A percentile compares a stretch with the other conserved stretches of the same genome.
Evolutionary conservation across 2,113 vertebrate genomes (phyloP).

Genomic region (Brienomyrus brachyistius): DNA sequence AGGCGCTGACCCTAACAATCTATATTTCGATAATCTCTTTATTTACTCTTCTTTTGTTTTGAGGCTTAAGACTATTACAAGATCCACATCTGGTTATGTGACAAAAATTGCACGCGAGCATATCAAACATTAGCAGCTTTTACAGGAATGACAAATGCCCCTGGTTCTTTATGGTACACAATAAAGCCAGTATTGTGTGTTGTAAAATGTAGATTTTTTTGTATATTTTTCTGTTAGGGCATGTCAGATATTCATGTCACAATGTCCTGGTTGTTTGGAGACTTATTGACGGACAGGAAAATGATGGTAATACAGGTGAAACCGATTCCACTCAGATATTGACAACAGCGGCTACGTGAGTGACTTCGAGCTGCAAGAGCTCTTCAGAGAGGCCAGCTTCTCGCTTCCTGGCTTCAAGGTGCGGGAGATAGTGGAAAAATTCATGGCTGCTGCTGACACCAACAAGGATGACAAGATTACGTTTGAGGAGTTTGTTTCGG

Average conservation of each 20-base stretch:
- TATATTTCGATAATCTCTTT: background rate
- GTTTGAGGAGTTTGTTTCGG: conserved; percentile 92
- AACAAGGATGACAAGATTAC: conserved; percentile 91
- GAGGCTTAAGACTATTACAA: background rate
- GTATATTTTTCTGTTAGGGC: background rate
- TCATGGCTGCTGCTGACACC: conserved; percentile 73
- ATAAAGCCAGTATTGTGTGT: background rate
- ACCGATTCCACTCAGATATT: conserved; percentile 64
- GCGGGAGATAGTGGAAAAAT: conserved; percentile 82
- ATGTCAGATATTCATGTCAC: background rate
- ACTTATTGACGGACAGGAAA: background rate
- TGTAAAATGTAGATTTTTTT: background rate
- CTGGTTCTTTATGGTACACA: background rate
- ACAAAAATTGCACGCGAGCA: background rate
- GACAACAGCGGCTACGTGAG: conserved; percentile 93
- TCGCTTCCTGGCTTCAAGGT: conserved; percentile 88
- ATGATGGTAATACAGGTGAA: conserved; percentile 12
- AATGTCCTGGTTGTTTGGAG: background rate
- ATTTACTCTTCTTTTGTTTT: background rate
- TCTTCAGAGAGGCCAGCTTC: conserved; percentile 89
- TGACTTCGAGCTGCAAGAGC: conserved; percentile 91
- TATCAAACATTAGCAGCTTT: conserved; percentile 30
- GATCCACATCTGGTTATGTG: background rate
- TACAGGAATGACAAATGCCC: conserved; percentile 5
- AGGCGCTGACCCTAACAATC: too few species aligned